A percentile compares a stretch with the other conserved stretches of the same genome.
phyloP scores from a whole-genome alignment of 2,888 invertebrate genomes.

The Alviniconcha strummeri region DNA sequence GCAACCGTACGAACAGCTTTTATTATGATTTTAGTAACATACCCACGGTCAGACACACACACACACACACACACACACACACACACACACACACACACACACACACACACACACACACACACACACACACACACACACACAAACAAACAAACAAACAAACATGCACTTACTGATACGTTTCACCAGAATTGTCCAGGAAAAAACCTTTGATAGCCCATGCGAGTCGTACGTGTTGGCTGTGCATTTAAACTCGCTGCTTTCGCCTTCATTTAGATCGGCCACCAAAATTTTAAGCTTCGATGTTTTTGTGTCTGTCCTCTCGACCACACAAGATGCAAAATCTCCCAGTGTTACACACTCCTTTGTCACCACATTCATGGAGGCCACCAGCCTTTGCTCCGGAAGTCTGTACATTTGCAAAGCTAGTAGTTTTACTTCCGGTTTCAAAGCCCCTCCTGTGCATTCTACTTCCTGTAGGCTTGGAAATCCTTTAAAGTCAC shows the following conservation, averaged over 20 bases:
- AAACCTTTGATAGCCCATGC: neutral
- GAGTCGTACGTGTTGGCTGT: slow-evolving; percentile 2
- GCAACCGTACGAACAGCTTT: neutral
- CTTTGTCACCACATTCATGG: slow-evolving; percentile 16
- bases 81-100: slow-evolving; percentile 1
- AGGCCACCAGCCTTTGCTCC: neutral
- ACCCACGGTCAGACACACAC: neutral
- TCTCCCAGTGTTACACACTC: slow-evolving; percentile 22
- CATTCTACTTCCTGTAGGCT: slow-evolving; percentile 34
- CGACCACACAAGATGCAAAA: slow-evolving; percentile 5
- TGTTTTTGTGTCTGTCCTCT: neutral
- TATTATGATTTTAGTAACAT: too few relatives aligned
- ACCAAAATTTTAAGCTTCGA: slow-evolving; percentile 18
- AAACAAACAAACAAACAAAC: neutral
- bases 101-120: slow-evolving; percentile 10
- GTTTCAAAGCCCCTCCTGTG: slow-evolving; percentile 2
- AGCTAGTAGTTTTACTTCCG: slow-evolving; percentile 17
- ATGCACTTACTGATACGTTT: neutral
- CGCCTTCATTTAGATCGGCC: slow-evolving; percentile 17
- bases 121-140: slow-evolving; percentile 10
- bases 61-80: slow-evolving; percentile 11
- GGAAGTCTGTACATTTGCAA: slow-evolving; percentile 18
- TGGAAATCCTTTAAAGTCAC: slow-evolving; percentile 16
- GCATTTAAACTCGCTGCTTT: neutral
- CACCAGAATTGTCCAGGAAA: neutral